Evolutionary conservation across 2,113 vertebrate genomes (phyloP).

Genomic region (Cyphomyrus plagiostoma): DNA sequence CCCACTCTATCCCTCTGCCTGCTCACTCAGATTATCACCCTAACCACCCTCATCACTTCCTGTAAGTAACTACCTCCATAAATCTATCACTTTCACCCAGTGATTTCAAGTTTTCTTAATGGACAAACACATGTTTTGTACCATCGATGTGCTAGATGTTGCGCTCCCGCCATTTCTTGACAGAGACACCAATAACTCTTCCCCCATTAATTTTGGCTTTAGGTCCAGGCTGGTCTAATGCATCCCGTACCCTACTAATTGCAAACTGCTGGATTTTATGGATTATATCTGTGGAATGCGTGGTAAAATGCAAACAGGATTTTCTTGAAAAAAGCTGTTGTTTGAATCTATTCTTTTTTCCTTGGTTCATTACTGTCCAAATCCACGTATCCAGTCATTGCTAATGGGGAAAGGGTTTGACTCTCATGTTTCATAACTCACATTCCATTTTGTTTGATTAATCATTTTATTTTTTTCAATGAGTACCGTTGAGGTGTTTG

Average conservation of each 20-base stretch:
- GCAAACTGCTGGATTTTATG: neutral
- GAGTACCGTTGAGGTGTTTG: constrained; percentile 11
- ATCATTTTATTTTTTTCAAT: constrained; percentile 21
- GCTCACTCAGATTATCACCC: constrained; percentile 44
- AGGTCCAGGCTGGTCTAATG: neutral
- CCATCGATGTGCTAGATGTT: constrained; percentile 33
- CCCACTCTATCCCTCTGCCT: constrained; percentile 29
- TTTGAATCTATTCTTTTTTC: neutral
- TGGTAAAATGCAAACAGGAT: neutral
- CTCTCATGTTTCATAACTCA: constrained; percentile 26
- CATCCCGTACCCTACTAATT: neutral
- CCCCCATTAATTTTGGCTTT: constrained; percentile 28
- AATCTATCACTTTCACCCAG: constrained; percentile 43
- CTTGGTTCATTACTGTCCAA: neutral
- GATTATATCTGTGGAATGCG: neutral
- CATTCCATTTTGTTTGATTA: constrained; percentile 18
- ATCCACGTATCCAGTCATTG: neutral
- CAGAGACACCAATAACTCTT: constrained; percentile 38
- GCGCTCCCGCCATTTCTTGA: constrained; percentile 30
- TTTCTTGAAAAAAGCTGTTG: neutral
- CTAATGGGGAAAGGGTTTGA: constrained; percentile 45
- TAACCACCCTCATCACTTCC: constrained; percentile 52
- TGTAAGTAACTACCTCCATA: constrained; percentile 48
- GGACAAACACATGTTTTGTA: constrained; percentile 21
- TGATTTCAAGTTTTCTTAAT: constrained; percentile 30